Evolutionary conservation across 2,797 vertebrate genomes (phyloP), one percentile per base, ranked within the genome.

Genomic region (Arnoldichthys spilopterus): DNA sequence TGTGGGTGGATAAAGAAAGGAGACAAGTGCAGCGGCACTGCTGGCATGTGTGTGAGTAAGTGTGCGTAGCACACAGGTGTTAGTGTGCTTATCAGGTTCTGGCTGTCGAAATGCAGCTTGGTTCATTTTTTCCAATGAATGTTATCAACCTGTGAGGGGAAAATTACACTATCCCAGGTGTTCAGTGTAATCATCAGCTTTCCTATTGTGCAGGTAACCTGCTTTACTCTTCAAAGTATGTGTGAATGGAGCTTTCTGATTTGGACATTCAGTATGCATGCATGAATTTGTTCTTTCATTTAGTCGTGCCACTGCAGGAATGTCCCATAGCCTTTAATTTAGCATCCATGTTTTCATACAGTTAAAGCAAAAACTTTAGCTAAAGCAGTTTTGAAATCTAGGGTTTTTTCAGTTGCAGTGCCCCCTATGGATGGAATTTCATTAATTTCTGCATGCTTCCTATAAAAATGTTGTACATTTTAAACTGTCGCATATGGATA

Each of bases 1-100:
- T 80, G 81, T 24, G 64, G 76, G 56, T 72, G 84, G 76, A 79
- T 78, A 76, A 83, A 83, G 62, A 24, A 76, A 83, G 67, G 72
- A 63, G 72, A 72, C 81, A 74, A 80, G 80, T 51, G 22, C n/a
- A 12, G 74, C 66, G 49, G 22, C 37, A 2, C 4, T 18, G 20
- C 9, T 32, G 13, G 34, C 26, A 59, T 67, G 67, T 69, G 59
- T 63, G 68, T 47, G 74, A 20, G 56, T 56, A 37, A 32, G 62
- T 43, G 34, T 67, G 43, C 16, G 59, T 69, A 24, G 68, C 43
- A n/a, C 37, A 53, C 67, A 70, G 72, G 76, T 76, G 76, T 45
- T 24, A 47, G 54, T 37, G 12, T n/a, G 64, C 72, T 79, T 77
- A 85, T 77, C 84, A 34, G 78, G 56, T 73, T 83, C 72, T 79